Evolutionary conservation across 2,888 invertebrate species (phyloP).

Genomic region (Hemicrepidius hirtus): DNA sequence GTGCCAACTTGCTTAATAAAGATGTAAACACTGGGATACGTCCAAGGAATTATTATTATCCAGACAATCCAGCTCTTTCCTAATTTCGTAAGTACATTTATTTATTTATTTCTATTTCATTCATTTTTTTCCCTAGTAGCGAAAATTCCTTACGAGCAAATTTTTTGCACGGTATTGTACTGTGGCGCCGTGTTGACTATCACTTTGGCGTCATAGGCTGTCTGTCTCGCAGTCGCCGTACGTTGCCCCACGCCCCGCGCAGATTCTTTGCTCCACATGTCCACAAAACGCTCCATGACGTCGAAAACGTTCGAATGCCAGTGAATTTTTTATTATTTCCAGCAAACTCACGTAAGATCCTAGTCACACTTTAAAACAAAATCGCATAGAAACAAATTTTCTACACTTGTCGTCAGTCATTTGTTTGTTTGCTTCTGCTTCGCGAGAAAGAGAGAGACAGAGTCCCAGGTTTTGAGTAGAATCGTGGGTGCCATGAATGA

Average conservation of each 20-base stretch:
- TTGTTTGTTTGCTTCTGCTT: constrained; percentile 17
- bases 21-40: constrained; percentile 56
- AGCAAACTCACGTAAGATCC: constrained; percentile 16
- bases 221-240: constrained; percentile 69
- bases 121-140: constrained; percentile 36
- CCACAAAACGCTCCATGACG: constrained; percentile 47
- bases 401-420: not conserved
- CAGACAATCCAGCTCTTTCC: constrained; percentile 34
- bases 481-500: constrained; percentile 41
- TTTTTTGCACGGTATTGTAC: constrained; percentile 71
- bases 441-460: too few species aligned
- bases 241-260: constrained; percentile 65
- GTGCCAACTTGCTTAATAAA: constrained; percentile 52
- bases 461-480: not conserved
- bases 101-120: constrained; percentile 23
- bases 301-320: constrained; percentile 45
- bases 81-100: constrained; percentile 34
- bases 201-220: constrained; percentile 72
- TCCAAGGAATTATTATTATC: constrained; percentile 35
- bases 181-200: constrained; percentile 72
- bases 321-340: constrained; percentile 43
- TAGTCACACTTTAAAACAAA: not conserved
- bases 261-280: constrained; percentile 55
- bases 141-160: constrained; percentile 52
- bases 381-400: not conserved